Conservation (phyloP, 2,797 vertebrate genomes). For the Coilia nasus region DNA sequence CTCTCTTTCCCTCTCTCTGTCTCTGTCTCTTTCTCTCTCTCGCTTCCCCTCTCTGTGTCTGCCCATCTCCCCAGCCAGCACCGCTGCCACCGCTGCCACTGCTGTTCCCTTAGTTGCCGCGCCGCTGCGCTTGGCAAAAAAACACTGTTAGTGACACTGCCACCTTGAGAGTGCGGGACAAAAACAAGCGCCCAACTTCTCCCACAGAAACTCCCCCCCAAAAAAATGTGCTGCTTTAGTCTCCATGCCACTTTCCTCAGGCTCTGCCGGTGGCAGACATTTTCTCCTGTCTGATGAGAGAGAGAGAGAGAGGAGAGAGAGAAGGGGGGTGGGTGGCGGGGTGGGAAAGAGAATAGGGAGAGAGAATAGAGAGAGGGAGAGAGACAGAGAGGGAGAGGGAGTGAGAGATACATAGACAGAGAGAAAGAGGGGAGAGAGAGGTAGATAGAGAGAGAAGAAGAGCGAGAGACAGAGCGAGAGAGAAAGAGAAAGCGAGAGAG, state of each 20-base stretch:
- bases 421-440: conserved; percentile 16
- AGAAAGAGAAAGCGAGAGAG: conserved; percentile 21
- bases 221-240: neutral
- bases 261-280: neutral
- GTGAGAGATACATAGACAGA: conserved; percentile 29
- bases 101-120: neutral
- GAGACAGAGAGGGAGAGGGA: neutral
- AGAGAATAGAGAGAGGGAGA: neutral
- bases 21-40: neutral
- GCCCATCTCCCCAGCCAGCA: neutral
- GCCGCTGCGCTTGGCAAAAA: neutral
- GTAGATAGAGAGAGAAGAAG: too few species aligned
- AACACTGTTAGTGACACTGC: neutral
- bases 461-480: neutral
- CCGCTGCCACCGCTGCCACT: neutral
- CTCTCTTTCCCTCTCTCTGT: neutral
- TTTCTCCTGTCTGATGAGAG: neutral
- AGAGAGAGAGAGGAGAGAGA: conserved; percentile 11
- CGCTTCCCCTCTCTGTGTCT: neutral
- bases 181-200: conserved; percentile 31
- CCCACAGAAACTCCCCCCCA: conserved; percentile 34
- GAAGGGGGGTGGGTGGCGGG: conserved; percentile 5
- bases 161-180: conserved; percentile 18
- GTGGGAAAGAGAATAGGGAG: neutral
- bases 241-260: neutral